A percentile compares a stretch with the other conserved stretches of the same genome.
phyloP scores from a whole-genome alignment of 1,140 invertebrate species.

The Lucilia sericata region DNA sequence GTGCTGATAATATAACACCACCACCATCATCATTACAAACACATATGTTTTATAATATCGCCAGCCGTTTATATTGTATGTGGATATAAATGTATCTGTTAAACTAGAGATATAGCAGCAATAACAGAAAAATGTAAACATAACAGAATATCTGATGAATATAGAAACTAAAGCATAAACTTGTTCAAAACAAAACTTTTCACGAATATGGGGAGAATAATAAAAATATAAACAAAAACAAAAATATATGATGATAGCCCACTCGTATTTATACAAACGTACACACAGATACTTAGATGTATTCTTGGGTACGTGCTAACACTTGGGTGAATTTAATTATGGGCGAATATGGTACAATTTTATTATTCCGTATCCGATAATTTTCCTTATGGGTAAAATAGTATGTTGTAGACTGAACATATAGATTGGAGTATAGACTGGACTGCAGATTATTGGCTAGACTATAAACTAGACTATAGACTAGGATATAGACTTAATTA shows the following conservation, averaged over 20 bases:
- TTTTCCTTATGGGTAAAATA: no score
- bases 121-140: neutral
- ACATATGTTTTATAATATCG: neutral
- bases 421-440: no score
- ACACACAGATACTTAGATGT: neutral
- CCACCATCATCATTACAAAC: neutral
- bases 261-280: neutral
- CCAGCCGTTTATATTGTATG: neutral
- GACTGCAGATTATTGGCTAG: no score
- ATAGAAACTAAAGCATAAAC: neutral
- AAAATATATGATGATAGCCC: neutral
- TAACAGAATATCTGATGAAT: neutral
- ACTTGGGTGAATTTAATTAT: neutral
- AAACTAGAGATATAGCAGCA: neutral
- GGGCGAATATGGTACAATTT: no score
- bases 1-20: neutral
- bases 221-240: constrained; percentile 22
- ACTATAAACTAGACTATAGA: neutral
- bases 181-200: constrained; percentile 23
- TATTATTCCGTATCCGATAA: no score
- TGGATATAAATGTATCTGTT: neutral
- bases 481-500: neutral
- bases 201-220: neutral
- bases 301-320: neutral
- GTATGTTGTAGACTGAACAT: no score